phyloP scores from a whole-genome alignment of 2,797 vertebrate species.

The Poecilia picta region DNA sequence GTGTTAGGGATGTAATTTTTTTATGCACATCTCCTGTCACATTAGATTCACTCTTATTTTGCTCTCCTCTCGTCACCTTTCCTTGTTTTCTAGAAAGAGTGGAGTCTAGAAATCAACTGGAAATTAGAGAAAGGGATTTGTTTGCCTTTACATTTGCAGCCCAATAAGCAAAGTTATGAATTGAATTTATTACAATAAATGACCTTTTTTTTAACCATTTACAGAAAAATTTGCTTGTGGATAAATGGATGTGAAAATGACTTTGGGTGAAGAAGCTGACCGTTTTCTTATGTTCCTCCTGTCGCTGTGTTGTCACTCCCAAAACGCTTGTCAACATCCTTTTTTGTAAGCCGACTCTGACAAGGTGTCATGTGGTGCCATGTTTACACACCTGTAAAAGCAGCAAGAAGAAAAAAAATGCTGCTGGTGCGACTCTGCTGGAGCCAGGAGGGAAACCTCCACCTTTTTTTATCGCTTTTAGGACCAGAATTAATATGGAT shows the following conservation, averaged over 20 bases:
- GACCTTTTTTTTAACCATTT: neutral
- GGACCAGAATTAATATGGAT: neutral
- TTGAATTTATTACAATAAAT: neutral
- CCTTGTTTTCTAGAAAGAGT: neutral
- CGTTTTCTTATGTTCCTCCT: neutral
- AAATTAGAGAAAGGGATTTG: neutral
- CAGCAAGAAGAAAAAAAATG: neutral
- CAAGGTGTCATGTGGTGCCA: conserved; percentile 1
- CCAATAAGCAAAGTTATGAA: neutral
- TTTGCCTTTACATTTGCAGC: neutral
- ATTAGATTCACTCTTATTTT: neutral
- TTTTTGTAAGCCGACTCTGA: conserved; percentile 6
- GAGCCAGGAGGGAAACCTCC: neutral
- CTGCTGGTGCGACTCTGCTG: neutral
- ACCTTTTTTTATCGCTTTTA: neutral
- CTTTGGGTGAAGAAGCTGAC: neutral
- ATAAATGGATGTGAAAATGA: neutral
- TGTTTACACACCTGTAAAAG: conserved; percentile 23
- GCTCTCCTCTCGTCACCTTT: neutral
- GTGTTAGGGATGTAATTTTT: neutral
- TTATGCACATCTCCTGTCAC: neutral
- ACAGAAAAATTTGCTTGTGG: neutral
- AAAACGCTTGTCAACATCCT: conserved; percentile 13
- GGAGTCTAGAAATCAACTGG: neutral
- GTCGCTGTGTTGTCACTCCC: conserved; percentile 8